Evolutionary conservation across 2,113 vertebrate species (phyloP).

Genomic region (Hippocampus guttulatus): DNA sequence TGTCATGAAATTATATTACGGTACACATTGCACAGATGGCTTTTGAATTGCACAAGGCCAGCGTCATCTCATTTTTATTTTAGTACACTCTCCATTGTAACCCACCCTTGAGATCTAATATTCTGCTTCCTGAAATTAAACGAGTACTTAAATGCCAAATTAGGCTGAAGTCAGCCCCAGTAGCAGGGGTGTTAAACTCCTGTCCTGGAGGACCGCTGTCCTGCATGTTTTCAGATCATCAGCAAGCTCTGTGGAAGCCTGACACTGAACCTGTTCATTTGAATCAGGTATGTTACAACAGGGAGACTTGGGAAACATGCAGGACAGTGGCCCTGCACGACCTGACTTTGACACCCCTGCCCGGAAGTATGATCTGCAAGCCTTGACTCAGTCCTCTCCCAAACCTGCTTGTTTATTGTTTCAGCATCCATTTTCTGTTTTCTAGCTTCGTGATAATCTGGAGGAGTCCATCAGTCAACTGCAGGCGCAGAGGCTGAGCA

Average conservation of each 20-base stretch:
- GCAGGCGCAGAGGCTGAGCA: constrained; percentile 72
- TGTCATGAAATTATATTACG: neutral
- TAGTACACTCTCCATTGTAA: neutral
- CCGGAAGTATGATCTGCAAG: neutral
- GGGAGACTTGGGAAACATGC: no score
- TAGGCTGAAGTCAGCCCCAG: neutral
- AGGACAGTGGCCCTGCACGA: no score
- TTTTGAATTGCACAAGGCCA: neutral
- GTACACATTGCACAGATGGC: neutral
- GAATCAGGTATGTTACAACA: no score
- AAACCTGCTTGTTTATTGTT: neutral
- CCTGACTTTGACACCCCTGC: no score
- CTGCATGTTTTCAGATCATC: no score
- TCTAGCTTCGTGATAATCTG: constrained; percentile 85
- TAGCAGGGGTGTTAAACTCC: no score
- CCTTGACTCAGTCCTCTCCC: neutral
- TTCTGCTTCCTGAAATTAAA: neutral
- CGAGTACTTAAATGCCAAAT: neutral
- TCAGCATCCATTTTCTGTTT: constrained; percentile 8
- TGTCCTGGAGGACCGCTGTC: no score
- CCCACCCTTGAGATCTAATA: neutral
- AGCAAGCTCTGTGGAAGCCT: no score
- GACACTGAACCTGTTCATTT: no score
- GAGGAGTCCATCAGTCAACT: constrained; percentile 86
- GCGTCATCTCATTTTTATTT: neutral